Evolutionary conservation across 2,113 vertebrate genomes (phyloP), one percentile per base, ranked within the genome.

Genomic region (Phyllostomus hastatus): DNA sequence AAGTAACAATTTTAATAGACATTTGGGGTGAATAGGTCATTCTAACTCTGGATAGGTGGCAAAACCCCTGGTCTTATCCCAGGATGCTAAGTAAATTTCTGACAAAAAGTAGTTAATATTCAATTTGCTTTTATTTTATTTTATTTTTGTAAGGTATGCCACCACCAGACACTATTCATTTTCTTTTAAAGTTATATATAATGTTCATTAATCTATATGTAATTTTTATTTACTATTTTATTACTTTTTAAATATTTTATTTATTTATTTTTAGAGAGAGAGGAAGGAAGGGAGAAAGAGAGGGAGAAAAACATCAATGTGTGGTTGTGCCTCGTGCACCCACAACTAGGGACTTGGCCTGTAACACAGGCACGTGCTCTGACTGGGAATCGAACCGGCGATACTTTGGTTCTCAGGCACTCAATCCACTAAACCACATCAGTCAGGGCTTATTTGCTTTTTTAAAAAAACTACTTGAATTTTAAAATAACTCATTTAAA

Each of bases 401-500:
- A 59, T 7, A 57, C 57, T 59, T 59, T 59, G 57, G 57, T 59
- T 59, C 57, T 59, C 57, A 59, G 57, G 57, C 57, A 59, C 57
- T 59, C 57, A 59, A 10, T 24, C 57, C 57, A 9, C 57, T 24
- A 22, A 59, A 22, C 57, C 57, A 24, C 57, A 24, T 59, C 22
- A 24, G 7, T 22, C 57, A 59, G 57, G 57, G 57, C 59, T 52
- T 64, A 43, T 22, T 86, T 78, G 72, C 16, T 20, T 6, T 72
- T 96, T 89, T 64, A 15, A 35, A 90, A 85, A 92, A 22, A 57
- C 70, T 91, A 88, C 59, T 35, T 83, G 17, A 17, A 76, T 81
- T 94, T 80, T 91, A 73, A 90, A 91, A 70, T 52, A 93, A 90
- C 15, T 75, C 33, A 78, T 41, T 50, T n/a, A 89, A 66, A 86